Base-by-base conservation (phyloP, 2,113 vertebrate genomes). In the Pelobates fuscus region DNA sequence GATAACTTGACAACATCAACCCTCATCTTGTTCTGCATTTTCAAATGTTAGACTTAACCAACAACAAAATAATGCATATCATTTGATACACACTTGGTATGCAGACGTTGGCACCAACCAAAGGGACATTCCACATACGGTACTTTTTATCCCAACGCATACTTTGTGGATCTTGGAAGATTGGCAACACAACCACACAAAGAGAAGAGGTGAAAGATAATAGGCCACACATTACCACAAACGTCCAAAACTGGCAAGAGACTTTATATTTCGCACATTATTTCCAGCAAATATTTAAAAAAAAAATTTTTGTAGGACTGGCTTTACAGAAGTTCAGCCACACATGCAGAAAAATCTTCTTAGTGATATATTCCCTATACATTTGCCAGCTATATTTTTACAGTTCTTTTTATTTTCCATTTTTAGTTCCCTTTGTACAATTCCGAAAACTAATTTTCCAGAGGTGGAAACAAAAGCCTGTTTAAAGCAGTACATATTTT, bases 21-120 rank as follows among this genome's bases (percentile, higher is more conserved):
- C 25, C 14, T 55, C 41, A 14, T 60, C 58, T 26, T 32, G 24
- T 67, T 52, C 41, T 60, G 73, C 23, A 21, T 8, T 26, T 49
- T 25, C 55, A 68, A 18, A 60, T 24, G 30, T 26, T 67, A 43
- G 20, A 20, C 70, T 46, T n/a, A 25, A 20, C 32, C 32, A 26
- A 2, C 8, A 20, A 66, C 52, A 58, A 41, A n/a, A 63, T 67
- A 75, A 52, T 52, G 46, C 54, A 43, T 67, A 54, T 55, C 60
- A n/a, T 44, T 61, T 59, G 59, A 27, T 43, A 72, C 2, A 14
- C 12, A 17, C 15, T 12, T 18, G 12, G 15, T 27, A 72, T 72
- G 41, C 17, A 54, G 29, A 17, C 15, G 15, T 49, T 65, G 25
- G 72, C 55, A 75, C 49, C 20, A 18, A 58, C 6, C 18, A 58